Evolutionary conservation across 2,888 invertebrate genomes (phyloP), one percentile per base, ranked within the genome.

Genomic region (Brachynemurus nebulosus): DNA sequence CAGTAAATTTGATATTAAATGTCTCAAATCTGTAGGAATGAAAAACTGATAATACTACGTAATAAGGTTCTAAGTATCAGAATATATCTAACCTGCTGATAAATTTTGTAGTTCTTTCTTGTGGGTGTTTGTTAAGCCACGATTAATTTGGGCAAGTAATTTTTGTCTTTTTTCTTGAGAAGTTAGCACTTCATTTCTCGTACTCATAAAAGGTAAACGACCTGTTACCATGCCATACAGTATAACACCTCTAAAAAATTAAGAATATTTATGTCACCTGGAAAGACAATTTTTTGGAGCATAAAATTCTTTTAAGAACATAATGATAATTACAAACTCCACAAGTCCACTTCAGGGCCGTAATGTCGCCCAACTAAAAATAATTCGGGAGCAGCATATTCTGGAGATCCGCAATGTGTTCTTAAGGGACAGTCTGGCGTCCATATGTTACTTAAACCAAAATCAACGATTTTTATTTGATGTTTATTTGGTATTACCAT

Each of bases 341-440:
- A 84, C 38, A 84, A 67, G 61, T 84, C 84, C 38, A 84, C 78
- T 63, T 81, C 82, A 7, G 82, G 77, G 35, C 83, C 83, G 62
- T 84, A 84, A 48, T 70, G 71, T 45, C 73, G 71, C 23, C 76
- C 76, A 54, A 75, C 74, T 14, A 76, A 67, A 58, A 84, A 83
- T 47, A 84, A 68, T 62, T 84, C 83, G 0, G 84, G 84, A 34
- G 84, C 83, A 2, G 83, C 84, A 61, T 84, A 84, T 63, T 84
- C 84, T 9, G 83, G 76, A 23, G 83, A 83, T 38, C 84, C 84
- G 62, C 84, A 84, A 53, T 82, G 82, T 0, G 84, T 85, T 51
- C 73, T 71, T 55, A 84, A 64, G n/a, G 73, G 71, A 8, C 71
- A 72, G 23, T 65, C 64, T 14, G 68, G 62, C 45, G 66, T 67